Evolutionary conservation across 2,888 invertebrate species (phyloP).

Genomic region (Mantis religiosa): DNA sequence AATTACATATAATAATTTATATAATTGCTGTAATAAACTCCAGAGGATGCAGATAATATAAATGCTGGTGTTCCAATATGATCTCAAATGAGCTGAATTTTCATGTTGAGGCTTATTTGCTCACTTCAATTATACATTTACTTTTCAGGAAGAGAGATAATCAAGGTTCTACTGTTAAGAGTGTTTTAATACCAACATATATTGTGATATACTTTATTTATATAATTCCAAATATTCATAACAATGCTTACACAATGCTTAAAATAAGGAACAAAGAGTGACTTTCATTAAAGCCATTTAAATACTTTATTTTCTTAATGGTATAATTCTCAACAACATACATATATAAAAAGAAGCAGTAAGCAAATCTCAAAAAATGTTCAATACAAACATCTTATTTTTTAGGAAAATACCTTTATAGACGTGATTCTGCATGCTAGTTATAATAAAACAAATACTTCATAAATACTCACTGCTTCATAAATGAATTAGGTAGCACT

Average conservation of each 20-base stretch:
- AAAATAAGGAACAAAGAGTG: neutral
- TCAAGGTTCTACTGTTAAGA: neutral
- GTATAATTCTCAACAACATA: neutral
- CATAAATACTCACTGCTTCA: neutral
- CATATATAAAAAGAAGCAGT: neutral
- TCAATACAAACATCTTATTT: neutral
- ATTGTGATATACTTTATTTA: neutral
- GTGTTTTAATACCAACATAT: neutral
- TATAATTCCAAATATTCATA: neutral
- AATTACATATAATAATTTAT: no score
- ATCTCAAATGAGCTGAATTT: no score
- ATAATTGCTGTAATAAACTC: no score
- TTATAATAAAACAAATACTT: neutral
- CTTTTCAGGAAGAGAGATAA: no score
- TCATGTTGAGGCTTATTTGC: no score
- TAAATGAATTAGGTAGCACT: neutral
- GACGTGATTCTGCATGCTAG: neutral
- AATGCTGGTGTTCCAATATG: no score
- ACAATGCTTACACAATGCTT: neutral
- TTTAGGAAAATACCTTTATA: neutral
- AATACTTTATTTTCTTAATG: neutral
- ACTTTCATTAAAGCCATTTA: neutral
- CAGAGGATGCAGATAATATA: no score
- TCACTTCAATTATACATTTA: no score
- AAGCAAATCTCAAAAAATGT: neutral